phyloP scores from a whole-genome alignment of 2,797 vertebrate species.

The Moxostoma hubbsi region DNA sequence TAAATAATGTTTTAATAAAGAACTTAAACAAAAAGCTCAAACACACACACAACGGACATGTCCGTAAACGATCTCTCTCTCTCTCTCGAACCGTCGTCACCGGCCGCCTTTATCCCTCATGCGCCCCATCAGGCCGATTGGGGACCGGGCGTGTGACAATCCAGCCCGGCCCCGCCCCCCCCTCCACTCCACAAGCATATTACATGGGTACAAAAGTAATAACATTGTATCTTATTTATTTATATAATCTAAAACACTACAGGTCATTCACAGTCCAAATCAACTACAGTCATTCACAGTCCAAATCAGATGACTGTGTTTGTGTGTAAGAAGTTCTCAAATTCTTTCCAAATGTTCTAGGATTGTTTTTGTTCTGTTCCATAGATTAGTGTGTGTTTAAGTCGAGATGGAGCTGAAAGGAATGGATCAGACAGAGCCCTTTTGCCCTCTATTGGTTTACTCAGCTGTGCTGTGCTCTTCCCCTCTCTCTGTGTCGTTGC shows the following conservation, averaged over 20 bases:
- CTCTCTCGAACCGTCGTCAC: no score
- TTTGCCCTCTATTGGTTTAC: conserved; percentile 30
- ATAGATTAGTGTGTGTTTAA: conserved; percentile 14
- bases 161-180: no score
- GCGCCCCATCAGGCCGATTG: no score
- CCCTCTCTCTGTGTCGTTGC: conserved; percentile 3
- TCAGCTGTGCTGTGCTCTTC: conserved; percentile 33
- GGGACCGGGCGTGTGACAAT: no score
- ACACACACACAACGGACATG: no score
- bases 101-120: no score
- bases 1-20: no score
- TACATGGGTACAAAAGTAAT: background rate
- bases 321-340: background rate
- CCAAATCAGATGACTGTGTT: background rate
- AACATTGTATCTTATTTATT: background rate
- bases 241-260: background rate
- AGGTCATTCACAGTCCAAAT: conserved; percentile 3
- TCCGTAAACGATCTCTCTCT: no score
- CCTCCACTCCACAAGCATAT: no score
- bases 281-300: conserved; percentile 3
- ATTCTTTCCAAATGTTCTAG: background rate
- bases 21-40: no score
- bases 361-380: conserved; percentile 17
- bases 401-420: background rate
- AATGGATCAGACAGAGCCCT: background rate